Conservation (phyloP, 2,113 vertebrate genomes). For the Otolemur garnettii region DNA sequence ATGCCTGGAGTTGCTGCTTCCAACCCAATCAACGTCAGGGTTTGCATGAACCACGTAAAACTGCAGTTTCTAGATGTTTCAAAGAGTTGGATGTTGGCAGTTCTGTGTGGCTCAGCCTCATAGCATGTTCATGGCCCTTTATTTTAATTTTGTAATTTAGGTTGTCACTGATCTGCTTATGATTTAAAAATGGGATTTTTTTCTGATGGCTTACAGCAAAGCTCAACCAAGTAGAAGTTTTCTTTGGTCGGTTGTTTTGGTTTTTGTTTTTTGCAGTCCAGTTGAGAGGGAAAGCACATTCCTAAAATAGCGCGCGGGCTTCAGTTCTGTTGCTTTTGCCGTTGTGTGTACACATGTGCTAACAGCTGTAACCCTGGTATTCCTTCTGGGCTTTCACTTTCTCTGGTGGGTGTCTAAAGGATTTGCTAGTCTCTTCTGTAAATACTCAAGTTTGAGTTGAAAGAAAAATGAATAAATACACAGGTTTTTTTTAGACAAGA, state of each 20-base stretch:
- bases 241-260: too few species aligned
- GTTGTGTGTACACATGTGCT: fast-evolving
- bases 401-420: neutral
- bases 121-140: neutral
- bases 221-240: neutral
- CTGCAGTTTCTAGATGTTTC: fast-evolving
- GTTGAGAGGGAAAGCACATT: neutral
- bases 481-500: neutral
- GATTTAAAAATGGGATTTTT: constrained; percentile 20
- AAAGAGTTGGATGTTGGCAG: fast-evolving
- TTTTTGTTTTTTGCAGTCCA: neutral
- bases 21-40: too few species aligned
- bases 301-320: neutral
- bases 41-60: neutral
- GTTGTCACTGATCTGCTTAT: neutral
- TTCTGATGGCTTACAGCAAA: neutral
- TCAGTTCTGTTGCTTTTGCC: neutral
- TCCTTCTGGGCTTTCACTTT: neutral
- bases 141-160: neutral
- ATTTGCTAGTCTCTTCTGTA: neutral
- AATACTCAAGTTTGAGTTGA: neutral
- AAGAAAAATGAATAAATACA: neutral
- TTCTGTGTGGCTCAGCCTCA: neutral
- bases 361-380: neutral
- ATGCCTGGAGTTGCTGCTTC: neutral